These are phyloP conservation scores for Drosophila siamana DNA, from an alignment of 2,888 invertebrate genomes.

Conservation along the genomic window DNA sequence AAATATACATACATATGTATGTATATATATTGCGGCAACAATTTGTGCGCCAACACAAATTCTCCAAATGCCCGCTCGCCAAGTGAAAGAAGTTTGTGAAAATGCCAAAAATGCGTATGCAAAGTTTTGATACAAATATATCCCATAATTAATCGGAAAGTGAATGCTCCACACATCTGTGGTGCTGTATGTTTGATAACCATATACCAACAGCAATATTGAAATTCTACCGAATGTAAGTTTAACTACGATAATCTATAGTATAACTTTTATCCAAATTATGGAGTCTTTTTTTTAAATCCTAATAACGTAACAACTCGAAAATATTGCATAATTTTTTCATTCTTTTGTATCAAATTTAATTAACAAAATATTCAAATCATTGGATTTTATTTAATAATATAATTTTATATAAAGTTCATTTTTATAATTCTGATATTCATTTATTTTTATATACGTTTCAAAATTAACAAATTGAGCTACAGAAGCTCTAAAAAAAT, in stretches of 20 bases:
- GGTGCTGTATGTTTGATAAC: conserved; percentile 1
- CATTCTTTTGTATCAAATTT: neutral
- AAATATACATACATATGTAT: conserved; percentile 7
- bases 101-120: conserved; percentile 29
- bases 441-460: too few species aligned
- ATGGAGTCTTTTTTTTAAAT: too few species aligned
- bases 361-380: too few species aligned
- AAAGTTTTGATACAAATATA: conserved; percentile 43
- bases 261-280: too few species aligned
- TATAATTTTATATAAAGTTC: too few species aligned
- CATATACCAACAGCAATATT: conserved; percentile 42
- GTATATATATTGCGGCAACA: conserved; percentile 2
- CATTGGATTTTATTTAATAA: too few species aligned
- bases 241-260: too few species aligned
- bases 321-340: neutral
- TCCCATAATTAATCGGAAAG: conserved; percentile 24
- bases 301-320: too few species aligned
- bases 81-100: conserved; percentile 39
- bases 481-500: too few species aligned
- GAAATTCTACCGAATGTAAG: conserved; percentile 46
- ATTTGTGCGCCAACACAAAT: conserved; percentile 1
- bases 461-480: too few species aligned
- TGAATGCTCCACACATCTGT: conserved; percentile 30
- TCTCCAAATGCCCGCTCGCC: conserved; percentile 20
- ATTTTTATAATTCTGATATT: too few species aligned